These are phyloP conservation scores for Boulengeromyrus knoepffleri DNA, from an alignment of 2,113 vertebrate genomes.

Conservation along the genomic window DNA sequence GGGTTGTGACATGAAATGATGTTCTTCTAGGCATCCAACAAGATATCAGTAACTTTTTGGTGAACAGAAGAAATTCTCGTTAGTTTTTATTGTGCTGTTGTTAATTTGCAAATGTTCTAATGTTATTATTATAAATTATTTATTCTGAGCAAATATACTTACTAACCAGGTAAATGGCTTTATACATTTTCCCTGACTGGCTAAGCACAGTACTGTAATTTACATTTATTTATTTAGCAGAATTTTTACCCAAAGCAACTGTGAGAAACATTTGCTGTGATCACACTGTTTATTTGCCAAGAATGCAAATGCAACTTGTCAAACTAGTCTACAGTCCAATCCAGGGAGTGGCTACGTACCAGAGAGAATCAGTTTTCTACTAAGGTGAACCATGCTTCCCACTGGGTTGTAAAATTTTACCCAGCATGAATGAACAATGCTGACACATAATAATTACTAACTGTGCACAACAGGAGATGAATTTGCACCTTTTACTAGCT, in stretches of 20 bases:
- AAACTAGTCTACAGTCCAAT: background rate
- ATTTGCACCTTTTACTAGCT: background rate
- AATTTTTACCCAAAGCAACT: background rate
- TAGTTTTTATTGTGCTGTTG: background rate
- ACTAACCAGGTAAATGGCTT: background rate
- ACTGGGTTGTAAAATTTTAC: background rate
- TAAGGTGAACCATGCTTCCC: conserved; percentile 10
- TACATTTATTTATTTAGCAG: background rate
- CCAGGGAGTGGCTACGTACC: conserved; percentile 21
- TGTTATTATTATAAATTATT: background rate
- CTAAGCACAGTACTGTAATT: background rate
- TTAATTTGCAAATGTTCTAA: background rate
- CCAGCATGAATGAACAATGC: background rate
- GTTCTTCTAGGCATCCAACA: background rate
- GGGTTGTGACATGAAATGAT: background rate
- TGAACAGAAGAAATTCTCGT: background rate
- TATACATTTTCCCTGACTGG: background rate
- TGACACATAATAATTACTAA: background rate
- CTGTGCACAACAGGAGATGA: background rate
- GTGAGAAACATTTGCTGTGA: background rate
- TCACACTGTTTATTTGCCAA: background rate
- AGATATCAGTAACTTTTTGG: background rate
- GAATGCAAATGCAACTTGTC: background rate
- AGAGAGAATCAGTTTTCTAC: conserved; percentile 4
- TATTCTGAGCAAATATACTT: background rate